Conservation (phyloP, 2,113 vertebrate genomes). For the Rhizomys pruinosus region DNA sequence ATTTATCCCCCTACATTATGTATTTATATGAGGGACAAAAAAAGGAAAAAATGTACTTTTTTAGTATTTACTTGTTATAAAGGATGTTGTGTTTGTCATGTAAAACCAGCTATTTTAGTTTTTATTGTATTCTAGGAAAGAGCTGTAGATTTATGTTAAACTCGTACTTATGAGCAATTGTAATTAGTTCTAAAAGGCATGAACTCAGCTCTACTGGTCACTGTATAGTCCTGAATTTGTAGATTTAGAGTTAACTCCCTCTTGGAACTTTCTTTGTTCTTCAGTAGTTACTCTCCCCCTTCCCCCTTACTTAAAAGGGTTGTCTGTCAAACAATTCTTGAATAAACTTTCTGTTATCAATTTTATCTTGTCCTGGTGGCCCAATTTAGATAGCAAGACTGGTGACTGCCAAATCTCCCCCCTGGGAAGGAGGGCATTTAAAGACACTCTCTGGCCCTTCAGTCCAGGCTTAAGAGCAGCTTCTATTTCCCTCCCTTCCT, state of each 20-base stretch:
- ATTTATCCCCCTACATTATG: constrained; percentile 96
- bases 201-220: constrained; percentile 90
- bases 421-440: neutral
- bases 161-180: constrained; percentile 94
- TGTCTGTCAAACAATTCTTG: constrained; percentile 97
- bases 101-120: constrained; percentile 97
- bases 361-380: constrained; percentile 87
- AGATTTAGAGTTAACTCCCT: constrained; percentile 91
- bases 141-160: constrained; percentile 96
- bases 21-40: constrained; percentile 95
- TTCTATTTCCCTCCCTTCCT: neutral
- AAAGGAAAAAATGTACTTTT: constrained; percentile 93
- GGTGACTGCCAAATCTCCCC: constrained; percentile 2
- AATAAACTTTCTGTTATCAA: constrained; percentile 99
- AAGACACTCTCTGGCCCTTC: constrained; percentile 7
- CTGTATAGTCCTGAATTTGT: constrained; percentile 96
- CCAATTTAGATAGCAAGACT: constrained; percentile 37
- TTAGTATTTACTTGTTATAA: constrained; percentile 97
- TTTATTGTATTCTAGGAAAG: constrained; percentile 95
- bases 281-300: constrained; percentile 92
- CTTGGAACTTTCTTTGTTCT: constrained; percentile 94
- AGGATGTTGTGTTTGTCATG: constrained; percentile 96
- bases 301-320: constrained; percentile 90
- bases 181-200: constrained; percentile 96
- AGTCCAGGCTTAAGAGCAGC: neutral